Conservation (phyloP, 1,140 invertebrate species). For the Pygmarrhopalites habei region DNA sequence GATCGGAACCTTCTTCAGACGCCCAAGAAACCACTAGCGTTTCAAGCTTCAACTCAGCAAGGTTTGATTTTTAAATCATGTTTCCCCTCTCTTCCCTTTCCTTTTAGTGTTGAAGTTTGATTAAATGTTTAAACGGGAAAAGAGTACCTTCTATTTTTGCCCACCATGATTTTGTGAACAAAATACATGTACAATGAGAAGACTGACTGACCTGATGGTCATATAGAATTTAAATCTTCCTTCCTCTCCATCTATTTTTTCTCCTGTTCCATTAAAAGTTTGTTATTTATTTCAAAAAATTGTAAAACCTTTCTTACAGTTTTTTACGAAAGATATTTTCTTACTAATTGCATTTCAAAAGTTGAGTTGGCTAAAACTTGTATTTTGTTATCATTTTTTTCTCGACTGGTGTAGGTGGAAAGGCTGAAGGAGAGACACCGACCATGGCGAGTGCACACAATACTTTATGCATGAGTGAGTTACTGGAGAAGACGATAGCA, state of each 20-base stretch:
- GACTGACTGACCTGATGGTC: too few relatives aligned
- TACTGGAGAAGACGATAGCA: slow-evolving; percentile 9
- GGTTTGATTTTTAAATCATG: not conserved
- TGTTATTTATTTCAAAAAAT: too few relatives aligned
- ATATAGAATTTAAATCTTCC: too few relatives aligned
- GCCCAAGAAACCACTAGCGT: not conserved
- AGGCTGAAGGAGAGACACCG: too few relatives aligned
- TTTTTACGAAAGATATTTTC: too few relatives aligned
- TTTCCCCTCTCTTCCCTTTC: not conserved
- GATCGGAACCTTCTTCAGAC: slow-evolving; percentile 14
- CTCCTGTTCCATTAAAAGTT: too few relatives aligned
- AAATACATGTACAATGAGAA: not conserved
- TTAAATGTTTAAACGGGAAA: not conserved
- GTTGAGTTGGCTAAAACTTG: too few relatives aligned
- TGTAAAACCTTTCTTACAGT: too few relatives aligned
- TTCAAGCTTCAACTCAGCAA: not conserved
- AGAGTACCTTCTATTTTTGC: not conserved
- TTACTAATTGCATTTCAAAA: too few relatives aligned
- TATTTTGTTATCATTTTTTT: too few relatives aligned
- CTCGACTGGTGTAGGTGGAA: too few relatives aligned
- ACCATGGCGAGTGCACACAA: slow-evolving; percentile 21
- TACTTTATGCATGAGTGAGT: not conserved
- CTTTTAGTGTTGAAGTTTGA: not conserved
- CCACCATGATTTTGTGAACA: not conserved
- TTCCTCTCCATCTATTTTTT: too few relatives aligned